Conservation (phyloP, 2,113 vertebrate species). For the Plotosus lineatus region DNA sequence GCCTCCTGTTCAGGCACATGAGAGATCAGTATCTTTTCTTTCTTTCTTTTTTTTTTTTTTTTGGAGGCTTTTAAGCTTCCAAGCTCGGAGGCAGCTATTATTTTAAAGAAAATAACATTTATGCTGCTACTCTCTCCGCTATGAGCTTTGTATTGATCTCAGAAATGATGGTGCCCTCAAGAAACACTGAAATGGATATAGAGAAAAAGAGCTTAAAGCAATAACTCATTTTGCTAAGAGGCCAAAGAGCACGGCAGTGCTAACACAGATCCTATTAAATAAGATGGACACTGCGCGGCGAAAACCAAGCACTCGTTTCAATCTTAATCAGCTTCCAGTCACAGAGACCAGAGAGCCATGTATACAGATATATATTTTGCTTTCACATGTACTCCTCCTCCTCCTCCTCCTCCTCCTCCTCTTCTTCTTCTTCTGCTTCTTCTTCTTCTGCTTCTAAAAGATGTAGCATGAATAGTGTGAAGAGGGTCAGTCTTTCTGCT, state of each 20-base stretch:
- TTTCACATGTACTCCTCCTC: not conserved
- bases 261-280: slow-evolving; percentile 31
- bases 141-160: slow-evolving; percentile 41
- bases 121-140: slow-evolving; percentile 16
- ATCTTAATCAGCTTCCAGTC: slow-evolving; percentile 29
- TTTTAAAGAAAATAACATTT: slow-evolving; percentile 49
- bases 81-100: slow-evolving; percentile 41
- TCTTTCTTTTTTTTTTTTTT: slow-evolving; percentile 15
- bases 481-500: slow-evolving; percentile 34
- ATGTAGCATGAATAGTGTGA: not conserved
- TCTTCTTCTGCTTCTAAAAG: not conserved
- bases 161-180: slow-evolving; percentile 46
- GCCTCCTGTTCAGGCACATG: slow-evolving; percentile 14
- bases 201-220: slow-evolving; percentile 31
- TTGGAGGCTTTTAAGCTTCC: slow-evolving; percentile 38
- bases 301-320: slow-evolving; percentile 22
- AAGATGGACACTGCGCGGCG: slow-evolving; percentile 18
- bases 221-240: slow-evolving; percentile 42
- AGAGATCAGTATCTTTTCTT: no score
- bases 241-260: slow-evolving; percentile 36
- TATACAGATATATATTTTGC: not conserved
- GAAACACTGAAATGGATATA: slow-evolving; percentile 41
- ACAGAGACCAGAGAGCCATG: not conserved
- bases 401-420: not conserved
- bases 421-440: not conserved